phyloP scores from a whole-genome alignment of 2,113 vertebrate genomes.

The Ochotona princeps region DNA sequence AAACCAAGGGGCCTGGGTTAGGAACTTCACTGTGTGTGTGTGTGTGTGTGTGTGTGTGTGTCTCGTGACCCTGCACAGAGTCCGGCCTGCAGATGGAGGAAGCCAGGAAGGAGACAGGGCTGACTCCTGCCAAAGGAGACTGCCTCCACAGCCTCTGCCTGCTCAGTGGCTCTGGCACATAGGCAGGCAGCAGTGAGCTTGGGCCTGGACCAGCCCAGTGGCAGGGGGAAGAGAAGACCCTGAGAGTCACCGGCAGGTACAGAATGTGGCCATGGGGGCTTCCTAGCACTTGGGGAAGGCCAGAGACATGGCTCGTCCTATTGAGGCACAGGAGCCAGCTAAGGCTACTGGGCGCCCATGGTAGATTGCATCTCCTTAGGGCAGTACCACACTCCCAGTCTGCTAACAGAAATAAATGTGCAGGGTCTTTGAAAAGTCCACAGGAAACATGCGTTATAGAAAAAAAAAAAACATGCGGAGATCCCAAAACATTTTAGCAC shows the following conservation, averaged over 20 bases:
- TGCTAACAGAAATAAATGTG: not conserved
- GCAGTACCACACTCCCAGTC: not conserved
- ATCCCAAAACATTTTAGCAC: too few relatives aligned
- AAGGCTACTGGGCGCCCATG: too few relatives aligned
- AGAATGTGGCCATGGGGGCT: not conserved
- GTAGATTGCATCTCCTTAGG: not conserved
- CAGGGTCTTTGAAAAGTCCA: too few relatives aligned
- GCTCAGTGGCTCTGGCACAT: not conserved
- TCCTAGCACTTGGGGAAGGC: not conserved
- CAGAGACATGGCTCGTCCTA: not conserved
- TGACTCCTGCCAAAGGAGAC: too few relatives aligned
- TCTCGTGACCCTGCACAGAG: not conserved
- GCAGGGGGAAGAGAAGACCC: not conserved
- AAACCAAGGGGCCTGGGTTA: not conserved
- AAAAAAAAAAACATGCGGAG: too few relatives aligned
- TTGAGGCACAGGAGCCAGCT: not conserved
- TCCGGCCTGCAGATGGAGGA: not conserved
- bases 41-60: too few relatives aligned
- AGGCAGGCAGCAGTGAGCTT: not conserved
- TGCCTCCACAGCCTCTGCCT: not conserved
- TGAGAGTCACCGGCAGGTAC: not conserved
- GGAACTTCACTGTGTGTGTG: not conserved
- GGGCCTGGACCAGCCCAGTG: not conserved
- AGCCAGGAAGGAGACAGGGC: too few relatives aligned
- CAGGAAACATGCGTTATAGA: too few relatives aligned